phyloP scores from a whole-genome alignment of 2,113 vertebrate genomes.

The Ranitomeya variabilis region DNA sequence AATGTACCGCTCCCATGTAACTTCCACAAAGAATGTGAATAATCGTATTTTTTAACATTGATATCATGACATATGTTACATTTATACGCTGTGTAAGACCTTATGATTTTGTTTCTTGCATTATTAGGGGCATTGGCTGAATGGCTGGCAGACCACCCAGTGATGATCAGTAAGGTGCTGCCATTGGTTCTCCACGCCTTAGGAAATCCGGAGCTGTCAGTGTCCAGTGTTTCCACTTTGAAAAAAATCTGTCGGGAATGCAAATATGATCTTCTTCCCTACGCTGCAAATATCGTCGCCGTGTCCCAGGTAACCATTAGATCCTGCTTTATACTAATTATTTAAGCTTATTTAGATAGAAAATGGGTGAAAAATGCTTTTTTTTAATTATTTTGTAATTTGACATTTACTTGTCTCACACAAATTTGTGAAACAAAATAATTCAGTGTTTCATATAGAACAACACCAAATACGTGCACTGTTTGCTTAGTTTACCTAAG shows the following conservation, averaged over 20 bases:
- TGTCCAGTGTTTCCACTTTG: slow-evolving; percentile 96
- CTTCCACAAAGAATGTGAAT: background rate
- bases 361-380: too few species aligned
- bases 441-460: too few species aligned
- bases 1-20: background rate
- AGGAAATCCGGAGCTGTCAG: slow-evolving; percentile 95
- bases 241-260: slow-evolving; percentile 99
- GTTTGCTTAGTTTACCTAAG: too few species aligned
- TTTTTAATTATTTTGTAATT: too few species aligned
- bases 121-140: slow-evolving; percentile 89
- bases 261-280: slow-evolving; percentile 94
- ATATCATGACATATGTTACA: too few species aligned
- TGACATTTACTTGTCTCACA: too few species aligned
- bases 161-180: slow-evolving; percentile 97
- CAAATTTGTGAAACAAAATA: too few species aligned
- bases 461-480: too few species aligned
- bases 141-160: slow-evolving; percentile 97
- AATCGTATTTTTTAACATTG: background rate
- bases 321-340: background rate
- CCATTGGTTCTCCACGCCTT: slow-evolving; percentile 94
- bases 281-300: slow-evolving; percentile 95
- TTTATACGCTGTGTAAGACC: background rate
- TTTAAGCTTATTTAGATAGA: background rate
- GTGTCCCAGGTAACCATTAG: slow-evolving; percentile 86
- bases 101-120: background rate